Evolutionary conservation across 2,797 vertebrate genomes (phyloP), one percentile per base, ranked within the genome.

Genomic region (Dicrostonyx torquatus): DNA sequence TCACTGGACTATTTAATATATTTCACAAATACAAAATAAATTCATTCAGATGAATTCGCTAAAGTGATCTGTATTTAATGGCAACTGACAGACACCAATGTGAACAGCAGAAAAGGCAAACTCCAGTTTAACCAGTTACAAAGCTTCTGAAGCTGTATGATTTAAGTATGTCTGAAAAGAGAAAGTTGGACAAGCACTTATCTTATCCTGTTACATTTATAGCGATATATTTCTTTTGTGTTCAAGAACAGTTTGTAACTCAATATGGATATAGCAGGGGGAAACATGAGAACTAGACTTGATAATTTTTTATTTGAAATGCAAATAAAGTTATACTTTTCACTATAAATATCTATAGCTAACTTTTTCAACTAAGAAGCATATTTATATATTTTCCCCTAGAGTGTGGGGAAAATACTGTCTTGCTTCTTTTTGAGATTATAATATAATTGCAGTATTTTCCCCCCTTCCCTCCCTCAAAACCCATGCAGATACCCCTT

Each of bases 151-250:
- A 82, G 53, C 43, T 62, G 58, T 40, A 62, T 55, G 75, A 29
- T 77, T 89, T 72, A 90, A 91, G 87, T 37, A 77, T 50, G 18
- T 53, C 80, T 91, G 72, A 91, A 94, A 77, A 86, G 13, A 91
- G 34, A 95, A 87, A 85, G 22, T 58, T 95, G 29, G 43, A 5
- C 37, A 88, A 93, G 68, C 31, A 72, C 62, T 83, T 83, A 22
- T 5, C 15, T 24, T 88, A 73, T 72, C 72, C 45, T 76, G 11
- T 37, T 83, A 73, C 68, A 14, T 37, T 84, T 64, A 94, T 84
- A 22, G 1, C 45, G 60, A 70, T 78, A 24, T 18, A 64, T 75
- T 90, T 90, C 34, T 58, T 26, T 40, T 78, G 24, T 11, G 60
- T 45, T 86, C 77, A 34, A 40, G 4, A 90, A 78, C 6, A 75